These are phyloP conservation scores for Platycheirus rosarum DNA, from an alignment of 2,888 invertebrate species.

Conservation along the genomic window DNA sequence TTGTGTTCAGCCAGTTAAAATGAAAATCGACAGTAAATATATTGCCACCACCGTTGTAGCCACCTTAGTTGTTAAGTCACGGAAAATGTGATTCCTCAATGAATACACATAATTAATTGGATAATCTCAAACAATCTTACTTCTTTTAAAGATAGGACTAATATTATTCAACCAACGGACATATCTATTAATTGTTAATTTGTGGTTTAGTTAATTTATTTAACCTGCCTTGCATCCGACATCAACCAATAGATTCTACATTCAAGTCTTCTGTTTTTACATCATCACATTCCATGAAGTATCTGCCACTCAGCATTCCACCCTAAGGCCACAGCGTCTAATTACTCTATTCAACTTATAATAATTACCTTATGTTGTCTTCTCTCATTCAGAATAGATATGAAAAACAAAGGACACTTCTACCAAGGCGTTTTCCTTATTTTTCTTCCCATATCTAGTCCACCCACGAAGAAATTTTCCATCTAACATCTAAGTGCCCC, in stretches of 20 bases:
- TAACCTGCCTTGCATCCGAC: neutral
- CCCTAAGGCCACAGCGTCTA: conserved; percentile 19
- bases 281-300: conserved; percentile 11
- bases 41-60: too few species aligned
- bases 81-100: too few species aligned
- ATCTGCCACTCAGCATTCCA: conserved; percentile 32
- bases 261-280: conserved; percentile 15
- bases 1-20: too few species aligned
- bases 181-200: too few species aligned
- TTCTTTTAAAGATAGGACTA: too few species aligned
- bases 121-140: too few species aligned
- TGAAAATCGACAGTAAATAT: too few species aligned
- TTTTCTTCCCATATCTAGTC: neutral
- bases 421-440: neutral
- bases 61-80: too few species aligned
- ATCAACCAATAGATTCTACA: neutral
- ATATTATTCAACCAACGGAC: too few species aligned
- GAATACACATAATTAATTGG: too few species aligned
- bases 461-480: neutral
- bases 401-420: conserved; percentile 43
- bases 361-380: conserved; percentile 62
- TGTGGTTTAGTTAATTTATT: neutral
- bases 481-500: conserved; percentile 11
- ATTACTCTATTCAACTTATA: conserved; percentile 67
- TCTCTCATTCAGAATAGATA: conserved; percentile 3